Base-by-base conservation (phyloP, 2,888 invertebrate species). In the Quadroppia sp. region DNA sequence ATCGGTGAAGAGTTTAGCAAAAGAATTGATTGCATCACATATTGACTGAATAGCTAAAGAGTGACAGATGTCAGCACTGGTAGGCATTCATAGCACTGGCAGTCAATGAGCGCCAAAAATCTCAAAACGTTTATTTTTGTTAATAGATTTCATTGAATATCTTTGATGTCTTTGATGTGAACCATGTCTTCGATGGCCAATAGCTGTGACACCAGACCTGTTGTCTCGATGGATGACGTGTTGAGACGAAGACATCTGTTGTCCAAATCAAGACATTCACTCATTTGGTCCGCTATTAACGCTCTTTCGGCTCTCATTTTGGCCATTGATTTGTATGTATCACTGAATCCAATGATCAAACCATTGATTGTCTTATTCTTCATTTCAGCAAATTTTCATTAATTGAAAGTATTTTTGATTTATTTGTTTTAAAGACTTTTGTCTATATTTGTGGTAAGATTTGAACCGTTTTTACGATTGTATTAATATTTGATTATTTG, bases 221-320 rank as follows among this genome's bases (percentile, higher is more conserved):
- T n/a, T 28, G 7, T 25, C 15, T n/a, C 67, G 7, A 67, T 67
- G 1, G 67, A 67, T 50, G 36, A 50, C 2, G 53, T 70, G 6
- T n/a, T 70, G 3, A 50, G 40, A 59, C 13, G 70, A 56, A 17
- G 74, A 53, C 70, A 56, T 70, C 20, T 74, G 23, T 30, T 77
- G 13, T 53, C 71, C 1, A 67, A 69, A 9, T 76, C 77, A 20
- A 71, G 74, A 59, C 67, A 71, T 1, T 69, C 76, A 4, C 69
- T 76, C 23, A 50, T 73, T 4, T 77, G 76, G 76, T 72, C 76
- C 17, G 40, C 61, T 23, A 72, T 70, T 17, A 76, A 76, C 40
- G 40, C 72, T 13, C 13, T 30, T 2, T 30, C 71, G 15, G 71
- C 76, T 3, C 42, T 45, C 7, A 28, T 77, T 15, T 30, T 76